These are phyloP conservation scores for Nothoprocta pentlandii DNA, from an alignment of 2,113 vertebrate genomes.

Conservation along the genomic window DNA sequence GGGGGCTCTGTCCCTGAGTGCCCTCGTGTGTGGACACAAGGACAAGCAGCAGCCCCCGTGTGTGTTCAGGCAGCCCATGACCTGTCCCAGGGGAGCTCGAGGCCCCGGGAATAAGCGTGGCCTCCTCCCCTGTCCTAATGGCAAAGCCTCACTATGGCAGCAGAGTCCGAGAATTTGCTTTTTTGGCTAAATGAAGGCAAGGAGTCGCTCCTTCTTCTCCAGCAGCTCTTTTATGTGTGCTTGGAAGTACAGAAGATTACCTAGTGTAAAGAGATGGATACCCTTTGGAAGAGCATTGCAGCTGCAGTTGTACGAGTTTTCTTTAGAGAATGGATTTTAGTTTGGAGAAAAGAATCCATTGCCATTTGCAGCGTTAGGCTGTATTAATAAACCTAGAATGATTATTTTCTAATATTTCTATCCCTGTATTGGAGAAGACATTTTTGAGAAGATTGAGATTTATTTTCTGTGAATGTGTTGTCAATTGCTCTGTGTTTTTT, in stretches of 20 bases:
- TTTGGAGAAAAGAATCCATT: background rate
- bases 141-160: background rate
- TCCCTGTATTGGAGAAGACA: background rate
- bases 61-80: rapidly evolving
- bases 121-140: background rate
- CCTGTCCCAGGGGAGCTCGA: background rate
- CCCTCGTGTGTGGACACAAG: too few species aligned
- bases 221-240: background rate
- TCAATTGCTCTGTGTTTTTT: constrained; percentile 56
- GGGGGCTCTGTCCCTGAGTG: background rate
- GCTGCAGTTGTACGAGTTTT: background rate
- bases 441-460: background rate
- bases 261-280: background rate
- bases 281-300: background rate
- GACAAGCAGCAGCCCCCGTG: rapidly evolving
- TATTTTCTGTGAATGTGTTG: constrained; percentile 26
- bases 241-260: background rate
- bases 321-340: background rate
- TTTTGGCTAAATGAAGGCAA: background rate
- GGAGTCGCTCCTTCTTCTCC: rapidly evolving
- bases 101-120: background rate
- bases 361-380: background rate
- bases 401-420: background rate
- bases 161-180: background rate
- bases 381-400: background rate